phyloP scores from a whole-genome alignment of 2,113 vertebrate genomes.

The Axis porcinus region DNA sequence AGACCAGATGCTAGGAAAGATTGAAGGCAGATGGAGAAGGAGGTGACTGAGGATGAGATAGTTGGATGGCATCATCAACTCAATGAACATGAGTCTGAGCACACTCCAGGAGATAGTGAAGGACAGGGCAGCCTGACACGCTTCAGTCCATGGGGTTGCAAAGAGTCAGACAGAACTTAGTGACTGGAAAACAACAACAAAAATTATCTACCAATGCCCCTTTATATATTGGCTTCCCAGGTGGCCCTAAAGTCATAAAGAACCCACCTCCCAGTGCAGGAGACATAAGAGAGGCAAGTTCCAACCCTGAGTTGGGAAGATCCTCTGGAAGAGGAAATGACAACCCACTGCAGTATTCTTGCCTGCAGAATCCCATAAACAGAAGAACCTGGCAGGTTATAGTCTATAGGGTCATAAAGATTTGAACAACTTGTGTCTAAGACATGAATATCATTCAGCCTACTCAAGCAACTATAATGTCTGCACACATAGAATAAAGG shows the following conservation, averaged over 20 bases:
- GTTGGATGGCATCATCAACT: neutral
- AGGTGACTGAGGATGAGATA: neutral
- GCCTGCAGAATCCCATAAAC: neutral
- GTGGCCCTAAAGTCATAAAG: neutral
- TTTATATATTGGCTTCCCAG: neutral
- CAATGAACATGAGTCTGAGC: neutral
- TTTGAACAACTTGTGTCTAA: neutral
- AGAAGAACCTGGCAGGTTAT: neutral
- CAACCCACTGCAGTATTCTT: neutral
- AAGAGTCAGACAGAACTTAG: neutral
- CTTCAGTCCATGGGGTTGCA: neutral
- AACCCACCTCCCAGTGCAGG: neutral
- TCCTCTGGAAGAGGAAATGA: neutral
- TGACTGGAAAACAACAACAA: neutral
- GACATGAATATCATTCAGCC: neutral
- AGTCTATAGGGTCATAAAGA: neutral
- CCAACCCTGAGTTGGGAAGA: neutral
- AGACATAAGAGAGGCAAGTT: neutral
- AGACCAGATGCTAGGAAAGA: neutral
- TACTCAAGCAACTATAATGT: neutral
- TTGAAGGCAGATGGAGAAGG: neutral
- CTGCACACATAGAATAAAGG: neutral
- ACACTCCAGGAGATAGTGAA: neutral
- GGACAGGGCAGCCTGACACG: neutral
- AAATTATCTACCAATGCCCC: neutral